phyloP scores from a whole-genome alignment of 2,888 invertebrate genomes.

The Platycnemis pennipes region DNA sequence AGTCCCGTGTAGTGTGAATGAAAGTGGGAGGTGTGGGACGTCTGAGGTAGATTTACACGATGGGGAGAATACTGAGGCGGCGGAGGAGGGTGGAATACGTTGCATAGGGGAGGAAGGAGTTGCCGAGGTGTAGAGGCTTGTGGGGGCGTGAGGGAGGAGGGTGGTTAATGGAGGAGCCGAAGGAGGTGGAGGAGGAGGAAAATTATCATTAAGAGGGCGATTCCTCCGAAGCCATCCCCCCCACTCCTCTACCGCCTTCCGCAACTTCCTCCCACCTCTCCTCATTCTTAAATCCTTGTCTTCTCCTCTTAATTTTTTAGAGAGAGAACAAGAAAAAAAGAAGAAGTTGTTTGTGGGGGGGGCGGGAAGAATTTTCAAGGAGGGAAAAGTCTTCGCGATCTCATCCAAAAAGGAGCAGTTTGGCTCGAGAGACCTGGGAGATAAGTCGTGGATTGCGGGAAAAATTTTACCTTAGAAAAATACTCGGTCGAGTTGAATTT shows the following conservation, averaged over 20 bases:
- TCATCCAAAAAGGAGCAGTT: constrained; percentile 63
- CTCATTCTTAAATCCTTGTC: constrained; percentile 37
- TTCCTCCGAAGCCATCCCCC: constrained; percentile 45
- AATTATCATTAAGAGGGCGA: constrained; percentile 66
- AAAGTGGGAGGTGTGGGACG: background rate
- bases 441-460: constrained; percentile 50
- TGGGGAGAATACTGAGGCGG: background rate
- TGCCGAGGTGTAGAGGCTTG: background rate
- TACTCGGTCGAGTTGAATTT: background rate
- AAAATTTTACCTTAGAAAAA: background rate
- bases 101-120: background rate
- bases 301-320: constrained; percentile 46
- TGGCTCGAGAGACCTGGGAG: constrained; percentile 56
- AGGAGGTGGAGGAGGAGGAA: constrained; percentile 54
- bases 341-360: background rate
- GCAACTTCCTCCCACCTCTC: background rate
- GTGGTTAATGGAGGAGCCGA: constrained; percentile 35
- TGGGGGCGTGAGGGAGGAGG: constrained; percentile 26
- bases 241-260: background rate
- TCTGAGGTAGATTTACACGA: background rate
- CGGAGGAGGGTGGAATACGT: constrained; percentile 5
- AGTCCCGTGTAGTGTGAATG: background rate
- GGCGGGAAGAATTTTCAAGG: constrained; percentile 42
- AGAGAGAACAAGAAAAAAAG: constrained; percentile 45
- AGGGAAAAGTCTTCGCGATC: constrained; percentile 58